Conservation (phyloP, 1,140 invertebrate species). For the Lutraria rhynchaena region DNA sequence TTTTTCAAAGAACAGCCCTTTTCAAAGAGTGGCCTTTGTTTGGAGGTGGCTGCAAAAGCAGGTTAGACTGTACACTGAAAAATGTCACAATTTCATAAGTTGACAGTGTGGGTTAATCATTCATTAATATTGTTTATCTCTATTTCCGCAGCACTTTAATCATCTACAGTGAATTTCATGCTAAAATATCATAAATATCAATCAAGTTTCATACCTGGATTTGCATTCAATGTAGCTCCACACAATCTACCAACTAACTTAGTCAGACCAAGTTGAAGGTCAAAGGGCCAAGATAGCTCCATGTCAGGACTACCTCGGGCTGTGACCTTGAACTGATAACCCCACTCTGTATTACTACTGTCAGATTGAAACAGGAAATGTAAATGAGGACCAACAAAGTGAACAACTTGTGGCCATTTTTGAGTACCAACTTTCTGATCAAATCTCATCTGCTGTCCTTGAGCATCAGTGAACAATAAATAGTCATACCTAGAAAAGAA, state of each 20-base stretch:
- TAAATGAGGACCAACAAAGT: constrained; percentile 78
- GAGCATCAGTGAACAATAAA: constrained; percentile 80
- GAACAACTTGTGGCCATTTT: constrained; percentile 79
- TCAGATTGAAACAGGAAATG: constrained; percentile 81
- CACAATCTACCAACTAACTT: constrained; percentile 79
- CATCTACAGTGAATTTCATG: no score
- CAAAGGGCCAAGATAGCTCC: constrained; percentile 79
- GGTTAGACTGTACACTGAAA: no score
- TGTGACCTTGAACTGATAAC: constrained; percentile 81
- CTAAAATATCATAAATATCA: no score
- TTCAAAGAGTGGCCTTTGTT: no score
- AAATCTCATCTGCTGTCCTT: constrained; percentile 76
- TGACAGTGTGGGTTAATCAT: no score
- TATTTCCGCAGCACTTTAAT: no score
- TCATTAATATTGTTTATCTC: no score
- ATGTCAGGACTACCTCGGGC: constrained; percentile 80
- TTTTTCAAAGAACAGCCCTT: no score
- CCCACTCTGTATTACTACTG: constrained; percentile 82
- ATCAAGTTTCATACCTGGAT: constrained; percentile 69
- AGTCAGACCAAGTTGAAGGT: constrained; percentile 77
- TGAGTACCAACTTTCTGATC: constrained; percentile 79
- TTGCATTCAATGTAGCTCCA: constrained; percentile 77
- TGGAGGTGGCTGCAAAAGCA: no score
- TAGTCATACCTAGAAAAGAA: constrained; percentile 79
- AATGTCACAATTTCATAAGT: no score